Evolutionary conservation across 2,797 vertebrate species (phyloP).

Genomic region (Clarias fuscus): DNA sequence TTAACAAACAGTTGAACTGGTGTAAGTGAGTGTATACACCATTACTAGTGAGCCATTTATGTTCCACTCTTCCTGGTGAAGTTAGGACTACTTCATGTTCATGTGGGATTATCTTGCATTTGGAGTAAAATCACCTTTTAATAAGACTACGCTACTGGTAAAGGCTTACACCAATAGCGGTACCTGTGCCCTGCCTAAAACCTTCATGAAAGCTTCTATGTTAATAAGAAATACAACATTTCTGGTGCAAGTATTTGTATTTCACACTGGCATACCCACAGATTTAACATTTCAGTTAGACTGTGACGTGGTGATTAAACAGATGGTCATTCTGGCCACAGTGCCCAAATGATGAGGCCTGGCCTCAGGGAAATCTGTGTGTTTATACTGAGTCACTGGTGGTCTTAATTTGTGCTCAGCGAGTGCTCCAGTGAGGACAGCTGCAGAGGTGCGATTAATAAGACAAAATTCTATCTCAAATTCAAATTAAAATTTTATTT

Average conservation of each 20-base stretch:
- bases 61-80: not conserved
- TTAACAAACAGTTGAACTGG: too few relatives aligned
- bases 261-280: not conserved
- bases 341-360: not conserved
- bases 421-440: not conserved
- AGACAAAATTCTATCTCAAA: not conserved
- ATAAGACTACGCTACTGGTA: not conserved
- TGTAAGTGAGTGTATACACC: too few relatives aligned
- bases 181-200: not conserved
- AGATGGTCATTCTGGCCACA: constrained; percentile 7
- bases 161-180: not conserved
- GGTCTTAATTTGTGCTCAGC: not conserved
- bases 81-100: not conserved
- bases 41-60: not conserved
- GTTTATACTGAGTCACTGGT: not conserved
- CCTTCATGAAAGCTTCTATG: not conserved
- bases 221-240: not conserved
- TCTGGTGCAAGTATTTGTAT: not conserved
- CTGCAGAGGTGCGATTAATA: not conserved
- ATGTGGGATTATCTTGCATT: not conserved
- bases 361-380: not conserved
- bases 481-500: too few relatives aligned
- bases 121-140: not conserved
- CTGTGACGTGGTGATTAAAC: not conserved
- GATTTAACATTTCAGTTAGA: not conserved